These are phyloP conservation scores for Spodoptera picta DNA, from an alignment of 2,888 invertebrate species.

Conservation along the genomic window DNA sequence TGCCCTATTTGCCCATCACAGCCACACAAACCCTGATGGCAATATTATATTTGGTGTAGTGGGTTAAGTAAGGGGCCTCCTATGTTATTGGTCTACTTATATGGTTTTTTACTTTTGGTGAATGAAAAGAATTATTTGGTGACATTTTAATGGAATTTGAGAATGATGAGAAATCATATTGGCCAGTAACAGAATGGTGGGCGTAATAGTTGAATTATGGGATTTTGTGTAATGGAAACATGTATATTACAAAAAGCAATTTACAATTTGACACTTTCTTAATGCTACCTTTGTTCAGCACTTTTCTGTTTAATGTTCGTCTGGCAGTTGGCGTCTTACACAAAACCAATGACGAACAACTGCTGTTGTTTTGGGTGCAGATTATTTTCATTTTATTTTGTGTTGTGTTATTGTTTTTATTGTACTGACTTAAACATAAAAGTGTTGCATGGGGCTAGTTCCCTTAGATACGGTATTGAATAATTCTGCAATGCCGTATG, in stretches of 20 bases:
- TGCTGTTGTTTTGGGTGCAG: constrained; percentile 12
- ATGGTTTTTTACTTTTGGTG: constrained; percentile 62
- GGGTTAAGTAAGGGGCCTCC: constrained; percentile 77
- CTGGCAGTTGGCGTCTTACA: constrained; percentile 9
- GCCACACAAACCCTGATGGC: constrained; percentile 49
- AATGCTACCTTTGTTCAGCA: constrained; percentile 56
- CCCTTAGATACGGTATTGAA: constrained; percentile 21
- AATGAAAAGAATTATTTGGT: constrained; percentile 28
- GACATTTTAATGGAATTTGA: constrained; percentile 38
- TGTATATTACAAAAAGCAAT: constrained; percentile 42
- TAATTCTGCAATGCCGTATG: constrained; percentile 31
- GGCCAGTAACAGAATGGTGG: constrained; percentile 64
- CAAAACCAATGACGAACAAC: constrained; percentile 9
- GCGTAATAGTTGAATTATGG: constrained; percentile 57
- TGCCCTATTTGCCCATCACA: constrained; percentile 50
- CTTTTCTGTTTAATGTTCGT: constrained; percentile 44
- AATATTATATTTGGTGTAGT: constrained; percentile 80
- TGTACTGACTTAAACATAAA: constrained; percentile 32
- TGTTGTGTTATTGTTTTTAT: constrained; percentile 11
- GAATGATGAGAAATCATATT: constrained; percentile 53
- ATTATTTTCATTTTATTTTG: constrained; percentile 4
- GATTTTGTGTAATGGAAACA: constrained; percentile 48
- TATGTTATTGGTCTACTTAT: constrained; percentile 68
- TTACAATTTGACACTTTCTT: constrained; percentile 51
- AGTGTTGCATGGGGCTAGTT: constrained; percentile 18